Base-by-base conservation (phyloP, 2,113 vertebrate species). In the cattle (Bos taurus) region DNA sequence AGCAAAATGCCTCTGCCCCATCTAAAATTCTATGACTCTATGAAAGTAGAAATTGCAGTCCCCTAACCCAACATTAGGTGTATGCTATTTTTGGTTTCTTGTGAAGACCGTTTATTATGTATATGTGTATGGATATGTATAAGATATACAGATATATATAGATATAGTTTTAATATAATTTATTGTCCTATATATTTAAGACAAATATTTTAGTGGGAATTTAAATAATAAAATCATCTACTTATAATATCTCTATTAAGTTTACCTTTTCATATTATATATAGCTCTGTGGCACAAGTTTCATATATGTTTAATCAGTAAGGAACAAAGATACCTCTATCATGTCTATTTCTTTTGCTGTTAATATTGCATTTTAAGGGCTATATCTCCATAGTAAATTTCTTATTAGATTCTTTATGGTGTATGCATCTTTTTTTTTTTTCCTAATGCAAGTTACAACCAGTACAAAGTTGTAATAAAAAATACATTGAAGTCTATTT, bases 241-340 rank as follows among this genome's bases (percentile, higher is more conserved):
- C 98, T 98, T 99, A 99, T 97, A 99, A 91, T 98, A 98, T 98
- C 98, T 99, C 98, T 98, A 98, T 98, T 99, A 99, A 99, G 98
- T 98, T 98, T 98, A 83, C 98, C 97, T 99, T 96, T 97, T 97
- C 90, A 95, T 98, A 97, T 94, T 99, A 98, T 98, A 99, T 99
- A 99, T 98, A 99, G 96, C 98, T 99, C 95, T 99, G 99, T 99
- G 98, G 98, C 98, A 98, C 80, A 91, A 15, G 94, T 97, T 98
- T 99, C 97, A 98, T 99, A 99, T 98, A 99, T 98, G 99, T 98
- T 98, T 98, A 98, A 97, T 98, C 98, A 98, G 98, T 97, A 98
- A 98, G 97, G 98, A 98, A 98, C 94, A 96, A 98, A 92, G 95
- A 97, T 96, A 97, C 84, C 98, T 99, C 98, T 98, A 98, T 91